Evolutionary conservation across 2,888 invertebrate species (phyloP).

Genomic region (Ophion obscuratus): DNA sequence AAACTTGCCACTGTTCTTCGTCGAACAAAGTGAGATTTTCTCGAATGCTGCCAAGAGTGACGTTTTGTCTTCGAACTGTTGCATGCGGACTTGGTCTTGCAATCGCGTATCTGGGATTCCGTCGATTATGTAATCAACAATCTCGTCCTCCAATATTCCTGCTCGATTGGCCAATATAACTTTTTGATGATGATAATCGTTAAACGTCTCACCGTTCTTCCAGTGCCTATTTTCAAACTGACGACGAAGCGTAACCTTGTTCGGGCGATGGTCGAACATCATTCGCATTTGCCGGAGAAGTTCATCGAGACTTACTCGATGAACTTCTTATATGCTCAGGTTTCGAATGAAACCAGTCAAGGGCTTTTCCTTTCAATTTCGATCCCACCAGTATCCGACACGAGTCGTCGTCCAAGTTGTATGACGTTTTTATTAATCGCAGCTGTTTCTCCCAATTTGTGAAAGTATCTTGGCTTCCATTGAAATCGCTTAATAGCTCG

Average conservation of each 20-base stretch:
- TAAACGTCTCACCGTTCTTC: slow-evolving; percentile 48
- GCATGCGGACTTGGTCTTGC: slow-evolving; percentile 54
- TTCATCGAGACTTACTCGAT: slow-evolving; percentile 30
- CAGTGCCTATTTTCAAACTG: slow-evolving; percentile 53
- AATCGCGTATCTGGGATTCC: slow-evolving; percentile 47
- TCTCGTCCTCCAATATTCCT: slow-evolving; percentile 56
- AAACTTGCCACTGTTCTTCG: too few species aligned
- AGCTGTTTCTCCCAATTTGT: slow-evolving; percentile 45
- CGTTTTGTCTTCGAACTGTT: slow-evolving; percentile 9
- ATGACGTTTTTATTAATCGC: slow-evolving; percentile 20
- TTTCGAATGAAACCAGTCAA: slow-evolving; percentile 63
- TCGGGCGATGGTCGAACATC: slow-evolving; percentile 31
- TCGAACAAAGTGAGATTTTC: too few species aligned
- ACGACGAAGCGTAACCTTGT: slow-evolving; percentile 8
- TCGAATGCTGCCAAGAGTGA: too few species aligned
- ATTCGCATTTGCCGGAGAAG: slow-evolving; percentile 34
- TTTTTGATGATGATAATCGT: slow-evolving; percentile 59
- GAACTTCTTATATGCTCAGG: slow-evolving; percentile 51
- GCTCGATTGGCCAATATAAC: slow-evolving; percentile 55
- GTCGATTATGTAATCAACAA: slow-evolving; percentile 53
- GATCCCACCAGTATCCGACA: slow-evolving; percentile 51
- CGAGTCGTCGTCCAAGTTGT: slow-evolving; percentile 17
- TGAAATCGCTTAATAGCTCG: slow-evolving; percentile 35
- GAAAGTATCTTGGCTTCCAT: slow-evolving; percentile 25
- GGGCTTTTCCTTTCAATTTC: slow-evolving; percentile 46